phyloP scores from a whole-genome alignment of 2,797 vertebrate species.

The Crenichthys baileyi region DNA sequence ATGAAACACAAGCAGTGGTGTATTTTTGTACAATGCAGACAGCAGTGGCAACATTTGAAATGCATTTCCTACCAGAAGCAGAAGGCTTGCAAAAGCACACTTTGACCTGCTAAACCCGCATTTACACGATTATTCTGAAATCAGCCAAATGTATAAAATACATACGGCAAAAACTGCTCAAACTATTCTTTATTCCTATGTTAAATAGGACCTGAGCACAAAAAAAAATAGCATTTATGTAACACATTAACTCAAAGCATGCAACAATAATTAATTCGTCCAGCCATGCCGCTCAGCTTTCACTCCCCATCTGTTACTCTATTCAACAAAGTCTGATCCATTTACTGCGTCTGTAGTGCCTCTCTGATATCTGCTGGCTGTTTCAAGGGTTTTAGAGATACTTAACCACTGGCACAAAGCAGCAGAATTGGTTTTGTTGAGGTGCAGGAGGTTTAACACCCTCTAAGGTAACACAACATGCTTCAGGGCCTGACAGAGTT shows the following conservation, averaged over 20 bases:
- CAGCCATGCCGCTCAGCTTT: constrained; percentile 23
- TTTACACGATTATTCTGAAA: constrained; percentile 27
- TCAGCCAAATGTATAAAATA: constrained; percentile 16
- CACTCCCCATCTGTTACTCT: constrained; percentile 37
- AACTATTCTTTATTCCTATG: constrained; percentile 4
- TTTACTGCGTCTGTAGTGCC: constrained; percentile 20
- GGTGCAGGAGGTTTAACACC: constrained; percentile 39
- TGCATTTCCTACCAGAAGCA: constrained; percentile 40
- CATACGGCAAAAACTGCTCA: background rate
- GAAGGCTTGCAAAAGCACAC: constrained; percentile 22
- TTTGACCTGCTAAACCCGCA: constrained; percentile 38
- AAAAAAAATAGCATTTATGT: constrained; percentile 4
- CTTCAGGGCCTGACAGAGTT: constrained; percentile 32
- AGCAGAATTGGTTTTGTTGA: constrained; percentile 38
- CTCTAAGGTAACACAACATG: constrained; percentile 29
- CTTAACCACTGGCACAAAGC: constrained; percentile 28
- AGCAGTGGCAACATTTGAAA: constrained; percentile 42
- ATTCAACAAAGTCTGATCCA: constrained; percentile 43
- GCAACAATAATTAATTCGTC: constrained; percentile 24
- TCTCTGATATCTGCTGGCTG: constrained; percentile 28
- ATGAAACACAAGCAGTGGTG: constrained; percentile 52
- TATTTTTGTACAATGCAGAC: constrained; percentile 59
- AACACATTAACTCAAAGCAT: constrained; percentile 22
- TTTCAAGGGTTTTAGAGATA: constrained; percentile 37
- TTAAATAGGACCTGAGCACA: background rate